phyloP scores from a whole-genome alignment of 92 coral and sea anemone species.

The Meandrina meandrites region DNA sequence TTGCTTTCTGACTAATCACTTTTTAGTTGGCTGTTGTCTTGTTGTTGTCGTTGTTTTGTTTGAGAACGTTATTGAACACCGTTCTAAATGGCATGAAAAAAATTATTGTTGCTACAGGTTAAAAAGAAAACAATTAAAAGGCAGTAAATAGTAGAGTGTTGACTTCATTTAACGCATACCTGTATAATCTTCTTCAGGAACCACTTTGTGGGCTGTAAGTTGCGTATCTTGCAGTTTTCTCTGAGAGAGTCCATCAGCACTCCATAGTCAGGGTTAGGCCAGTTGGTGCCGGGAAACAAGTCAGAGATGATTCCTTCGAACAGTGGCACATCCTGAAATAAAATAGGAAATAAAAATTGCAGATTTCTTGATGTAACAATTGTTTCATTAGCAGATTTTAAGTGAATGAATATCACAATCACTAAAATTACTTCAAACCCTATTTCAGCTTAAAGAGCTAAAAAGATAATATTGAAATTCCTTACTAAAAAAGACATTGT shows the following conservation, averaged over 20 bases:
- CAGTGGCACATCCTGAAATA: slow-evolving; percentile 89
- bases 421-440: no score
- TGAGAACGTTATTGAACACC: neutral
- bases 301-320: slow-evolving; percentile 98
- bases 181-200: slow-evolving; percentile 93
- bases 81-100: neutral
- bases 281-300: slow-evolving; percentile 93
- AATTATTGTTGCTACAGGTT: neutral
- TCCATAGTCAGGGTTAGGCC: slow-evolving; percentile 99
- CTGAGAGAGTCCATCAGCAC: slow-evolving; percentile 85
- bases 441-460: no score
- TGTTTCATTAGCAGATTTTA: no score
- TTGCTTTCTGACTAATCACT: no score
- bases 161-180: slow-evolving; percentile 34
- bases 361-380: no score
- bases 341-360: neutral
- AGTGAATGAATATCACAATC: no score
- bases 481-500: no score
- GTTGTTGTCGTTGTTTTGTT: neutral
- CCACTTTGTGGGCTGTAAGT: slow-evolving; percentile 94
- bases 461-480: no score
- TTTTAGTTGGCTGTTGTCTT: no score
- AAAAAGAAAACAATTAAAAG: neutral
- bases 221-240: slow-evolving; percentile 85
- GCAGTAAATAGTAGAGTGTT: neutral